Conservation (phyloP, 2,113 vertebrate genomes). For the Sciurus niger region DNA sequence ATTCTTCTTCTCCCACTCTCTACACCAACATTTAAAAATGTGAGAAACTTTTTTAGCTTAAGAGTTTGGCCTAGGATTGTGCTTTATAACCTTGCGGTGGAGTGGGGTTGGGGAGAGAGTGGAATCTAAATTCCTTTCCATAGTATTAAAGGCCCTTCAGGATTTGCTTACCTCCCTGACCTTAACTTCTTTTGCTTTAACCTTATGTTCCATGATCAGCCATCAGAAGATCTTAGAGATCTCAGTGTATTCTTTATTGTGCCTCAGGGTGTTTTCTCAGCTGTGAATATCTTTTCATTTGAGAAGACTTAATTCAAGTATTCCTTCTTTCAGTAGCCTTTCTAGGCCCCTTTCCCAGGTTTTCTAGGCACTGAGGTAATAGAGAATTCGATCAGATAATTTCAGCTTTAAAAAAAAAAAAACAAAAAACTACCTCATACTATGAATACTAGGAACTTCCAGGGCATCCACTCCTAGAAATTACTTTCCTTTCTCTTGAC, state of each 20-base stretch:
- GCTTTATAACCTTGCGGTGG: conserved; percentile 11
- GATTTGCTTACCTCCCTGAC: not conserved
- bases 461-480: not conserved
- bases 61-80: not conserved
- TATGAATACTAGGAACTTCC: not conserved
- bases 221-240: not conserved
- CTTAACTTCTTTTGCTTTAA: conserved; percentile 2
- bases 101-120: not conserved
- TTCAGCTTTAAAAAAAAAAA: not conserved
- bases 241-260: conserved; percentile 12
- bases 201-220: not conserved
- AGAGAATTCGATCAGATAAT: conserved; percentile 31
- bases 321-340: conserved; percentile 42
- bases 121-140: not conserved
- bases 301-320: conserved; percentile 1
- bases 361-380: not conserved
- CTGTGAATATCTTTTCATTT: conserved; percentile 38
- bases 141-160: not conserved
- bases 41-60: conserved; percentile 2
- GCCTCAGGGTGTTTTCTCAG: not conserved
- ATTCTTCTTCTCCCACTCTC: not conserved
- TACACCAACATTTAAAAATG: not conserved
- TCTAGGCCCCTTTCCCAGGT: not conserved
- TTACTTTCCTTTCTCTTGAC: not conserved
- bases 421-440: not conserved